phyloP scores from a whole-genome alignment of 2,113 vertebrate species.

The Mustelus asterias region DNA sequence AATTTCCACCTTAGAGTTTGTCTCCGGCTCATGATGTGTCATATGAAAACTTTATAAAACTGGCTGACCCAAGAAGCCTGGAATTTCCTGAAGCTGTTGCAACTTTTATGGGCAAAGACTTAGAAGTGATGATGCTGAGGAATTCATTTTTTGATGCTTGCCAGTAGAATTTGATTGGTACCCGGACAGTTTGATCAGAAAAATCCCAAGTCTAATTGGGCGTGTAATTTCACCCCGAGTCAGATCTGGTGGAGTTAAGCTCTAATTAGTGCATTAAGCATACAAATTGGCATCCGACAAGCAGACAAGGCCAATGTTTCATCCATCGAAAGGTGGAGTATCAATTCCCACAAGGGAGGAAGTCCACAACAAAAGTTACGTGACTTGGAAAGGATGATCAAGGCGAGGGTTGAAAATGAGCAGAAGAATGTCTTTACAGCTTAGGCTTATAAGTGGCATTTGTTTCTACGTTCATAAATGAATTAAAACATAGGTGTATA shows the following conservation, averaged over 20 bases:
- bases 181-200: background rate
- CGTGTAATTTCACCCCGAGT: background rate
- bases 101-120: background rate
- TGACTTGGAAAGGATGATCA: background rate
- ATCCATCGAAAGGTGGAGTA: background rate
- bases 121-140: background rate
- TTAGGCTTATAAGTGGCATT: background rate
- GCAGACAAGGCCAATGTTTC: background rate
- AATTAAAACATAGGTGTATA: background rate
- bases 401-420: background rate
- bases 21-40: background rate
- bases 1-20: background rate
- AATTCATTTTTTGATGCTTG: background rate
- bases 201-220: background rate
- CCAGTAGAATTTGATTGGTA: background rate
- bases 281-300: background rate
- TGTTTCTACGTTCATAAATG: background rate
- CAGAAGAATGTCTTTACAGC: background rate
- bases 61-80: background rate
- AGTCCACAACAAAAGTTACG: background rate
- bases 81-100: background rate
- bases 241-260: background rate
- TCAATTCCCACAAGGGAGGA: background rate
- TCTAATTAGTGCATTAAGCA: background rate
- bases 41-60: background rate